A percentile compares a stretch with the other conserved stretches of the same genome.
Evolutionary conservation across 2,797 vertebrate genomes (phyloP).

Genomic region (Epinephelus malabaricus): DNA sequence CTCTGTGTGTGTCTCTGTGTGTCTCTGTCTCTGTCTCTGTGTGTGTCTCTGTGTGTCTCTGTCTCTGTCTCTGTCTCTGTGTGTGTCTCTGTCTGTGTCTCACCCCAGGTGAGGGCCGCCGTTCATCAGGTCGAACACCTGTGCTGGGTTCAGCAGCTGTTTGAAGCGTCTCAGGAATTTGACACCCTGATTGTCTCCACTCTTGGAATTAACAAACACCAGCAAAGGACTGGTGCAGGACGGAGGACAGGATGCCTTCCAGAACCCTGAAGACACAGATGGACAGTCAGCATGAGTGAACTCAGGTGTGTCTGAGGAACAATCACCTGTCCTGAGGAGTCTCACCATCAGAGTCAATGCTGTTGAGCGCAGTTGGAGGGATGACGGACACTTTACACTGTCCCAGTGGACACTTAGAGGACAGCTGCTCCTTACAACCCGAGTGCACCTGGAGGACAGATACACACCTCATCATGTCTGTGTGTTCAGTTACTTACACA

Average conservation of each 20-base stretch:
- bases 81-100: constrained; percentile 12
- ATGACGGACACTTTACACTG: constrained; percentile 98
- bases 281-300: too few relatives aligned
- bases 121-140: constrained; percentile 99
- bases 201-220: constrained; percentile 98
- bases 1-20: too few relatives aligned
- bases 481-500: too few relatives aligned
- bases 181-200: constrained; percentile 97
- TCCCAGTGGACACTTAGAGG: constrained; percentile 93
- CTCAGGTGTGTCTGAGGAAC: too few relatives aligned
- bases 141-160: constrained; percentile 96
- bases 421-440: constrained; percentile 92
- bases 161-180: constrained; percentile 98
- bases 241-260: constrained; percentile 96
- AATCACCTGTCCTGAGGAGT: too few relatives aligned
- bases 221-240: constrained; percentile 95
- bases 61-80: too few relatives aligned
- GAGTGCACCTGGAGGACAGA: constrained; percentile 90
- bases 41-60: constrained; percentile 30
- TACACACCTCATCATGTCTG: constrained; percentile 10
- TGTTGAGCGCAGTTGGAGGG: constrained; percentile 96
- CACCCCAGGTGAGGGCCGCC: constrained; percentile 98
- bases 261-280: constrained; percentile 87
- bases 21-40: background rate
- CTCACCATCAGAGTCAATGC: constrained; percentile 97